Evolutionary conservation across 2,113 vertebrate genomes (phyloP), one percentile per base, ranked within the genome.

Genomic region (Scalopus aquaticus): DNA sequence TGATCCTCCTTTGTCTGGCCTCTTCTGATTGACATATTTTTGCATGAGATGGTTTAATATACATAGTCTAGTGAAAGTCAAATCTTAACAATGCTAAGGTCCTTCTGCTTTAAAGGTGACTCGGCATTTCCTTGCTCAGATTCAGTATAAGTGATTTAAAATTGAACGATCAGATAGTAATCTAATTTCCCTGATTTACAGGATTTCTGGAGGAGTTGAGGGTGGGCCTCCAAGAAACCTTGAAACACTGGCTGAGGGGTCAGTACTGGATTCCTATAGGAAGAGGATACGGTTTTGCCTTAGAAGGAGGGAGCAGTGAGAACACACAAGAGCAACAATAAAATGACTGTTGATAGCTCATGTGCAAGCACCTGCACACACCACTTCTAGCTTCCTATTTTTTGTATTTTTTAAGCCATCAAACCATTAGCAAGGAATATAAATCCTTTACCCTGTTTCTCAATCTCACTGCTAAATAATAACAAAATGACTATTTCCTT

Each of bases 331-430:
- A 85, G 78, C 83, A 91, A 37, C 77, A 88, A 96, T 87, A 93
- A 97, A 96, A 95, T 85, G 87, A 78, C 91, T 80, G 86, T 88
- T 86, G 95, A 51, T 88, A 97, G 96, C 96, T 96, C 26, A 62
- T 82, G 76, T 97, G 70, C 76, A 69, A 90, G 39, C 94, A 96
- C 28, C 87, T 42, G n/a, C 24, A 37, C 49, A 16, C 92, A 93
- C 6, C 19, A 80, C 30, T 94, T 97, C 51, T 84, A 74, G 96
- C 95, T 96, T 96, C 42, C 58, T 30, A 37, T 82, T 81, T 96
- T 58, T 67, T 92, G 0, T 79, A 39, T 93, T 95, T 96, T 65
- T 91, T 72, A 93, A 39, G 80, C 37, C 51, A 91, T 58, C 16
- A 72, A 51, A 42, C 73, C 95, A 56, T 17, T 51, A 35, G 37